Conservation (phyloP, 2,888 invertebrate genomes). For the Peribatodes rhomboidaria region DNA sequence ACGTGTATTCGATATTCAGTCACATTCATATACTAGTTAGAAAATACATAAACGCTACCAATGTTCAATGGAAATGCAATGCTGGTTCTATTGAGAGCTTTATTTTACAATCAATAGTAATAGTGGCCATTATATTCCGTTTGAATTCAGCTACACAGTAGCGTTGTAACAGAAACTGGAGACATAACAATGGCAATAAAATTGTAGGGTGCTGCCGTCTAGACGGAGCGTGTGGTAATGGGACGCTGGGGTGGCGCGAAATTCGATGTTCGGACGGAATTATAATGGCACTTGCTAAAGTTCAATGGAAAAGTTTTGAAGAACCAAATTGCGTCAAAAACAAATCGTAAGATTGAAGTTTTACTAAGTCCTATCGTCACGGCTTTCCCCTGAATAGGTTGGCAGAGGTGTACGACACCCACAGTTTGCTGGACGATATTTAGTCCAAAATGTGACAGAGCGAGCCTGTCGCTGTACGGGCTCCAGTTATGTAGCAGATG, state of each 20-base stretch:
- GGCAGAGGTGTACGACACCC: no score
- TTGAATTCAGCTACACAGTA: constrained; percentile 8
- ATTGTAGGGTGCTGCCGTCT: constrained; percentile 38
- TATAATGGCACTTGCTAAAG: background rate
- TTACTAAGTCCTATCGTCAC: background rate
- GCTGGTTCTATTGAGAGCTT: background rate
- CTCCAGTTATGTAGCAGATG: no score
- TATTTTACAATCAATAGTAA: background rate
- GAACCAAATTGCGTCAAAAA: background rate
- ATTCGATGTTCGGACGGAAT: constrained; percentile 13
- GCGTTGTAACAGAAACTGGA: constrained; percentile 27
- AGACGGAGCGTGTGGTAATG: constrained; percentile 38
- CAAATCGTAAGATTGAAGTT: background rate
- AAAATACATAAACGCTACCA: no score
- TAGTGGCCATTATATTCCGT: background rate
- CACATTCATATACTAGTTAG: no score
- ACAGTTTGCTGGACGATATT: no score
- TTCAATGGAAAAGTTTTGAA: constrained; percentile 4
- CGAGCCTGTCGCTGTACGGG: no score
- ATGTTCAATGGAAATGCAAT: background rate
- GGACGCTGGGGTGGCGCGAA: constrained; percentile 27
- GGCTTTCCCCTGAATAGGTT: no score
- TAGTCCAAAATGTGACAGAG: no score
- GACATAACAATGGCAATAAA: constrained; percentile 40
- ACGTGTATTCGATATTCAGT: no score